A percentile compares a stretch with the other conserved stretches of the same genome.
Evolutionary conservation across 37 sponge, comb jelly and placozoan species (phyloP).

Genomic region (Aplysina aerophoba): DNA sequence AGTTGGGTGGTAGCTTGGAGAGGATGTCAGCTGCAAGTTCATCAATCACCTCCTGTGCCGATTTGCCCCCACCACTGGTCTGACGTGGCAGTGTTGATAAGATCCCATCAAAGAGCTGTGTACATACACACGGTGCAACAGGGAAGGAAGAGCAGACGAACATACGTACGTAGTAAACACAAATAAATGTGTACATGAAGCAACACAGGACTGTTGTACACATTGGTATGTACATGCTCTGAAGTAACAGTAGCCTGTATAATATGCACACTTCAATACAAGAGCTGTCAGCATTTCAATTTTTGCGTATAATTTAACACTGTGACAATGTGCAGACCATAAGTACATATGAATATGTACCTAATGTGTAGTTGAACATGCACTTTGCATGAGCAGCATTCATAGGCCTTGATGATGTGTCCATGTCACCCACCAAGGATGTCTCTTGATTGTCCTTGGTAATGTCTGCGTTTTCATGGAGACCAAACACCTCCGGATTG

Average conservation of each 20-base stretch:
- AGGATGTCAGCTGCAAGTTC: slow-evolving; percentile 95
- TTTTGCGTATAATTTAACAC: no score
- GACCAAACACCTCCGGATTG: slow-evolving; percentile 97
- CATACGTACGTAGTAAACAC: neutral
- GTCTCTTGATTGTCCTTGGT: slow-evolving; percentile 99
- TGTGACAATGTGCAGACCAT: no score
- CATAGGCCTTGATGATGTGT: neutral
- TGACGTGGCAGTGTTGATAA: slow-evolving; percentile 91
- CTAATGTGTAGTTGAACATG: neutral
- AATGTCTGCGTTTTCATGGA: slow-evolving; percentile 99
- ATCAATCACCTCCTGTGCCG: slow-evolving; percentile 90
- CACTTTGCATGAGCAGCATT: no score
- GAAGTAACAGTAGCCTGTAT: no score
- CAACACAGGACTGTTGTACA: no score
- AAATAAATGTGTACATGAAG: no score
- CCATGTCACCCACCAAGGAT: slow-evolving; percentile 36
- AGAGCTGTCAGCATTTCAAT: no score
- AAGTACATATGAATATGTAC: neutral
- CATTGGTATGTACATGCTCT: no score
- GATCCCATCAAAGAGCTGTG: slow-evolving; percentile 90
- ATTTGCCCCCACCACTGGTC: slow-evolving; percentile 91
- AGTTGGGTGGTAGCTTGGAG: slow-evolving; percentile 93
- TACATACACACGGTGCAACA: neutral
- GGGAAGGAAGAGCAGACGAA: no score
- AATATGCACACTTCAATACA: no score